Evolutionary conservation across 1,140 invertebrate species (phyloP), one percentile per base, ranked within the genome.

Genomic region (Drosophila ercepeae): DNA sequence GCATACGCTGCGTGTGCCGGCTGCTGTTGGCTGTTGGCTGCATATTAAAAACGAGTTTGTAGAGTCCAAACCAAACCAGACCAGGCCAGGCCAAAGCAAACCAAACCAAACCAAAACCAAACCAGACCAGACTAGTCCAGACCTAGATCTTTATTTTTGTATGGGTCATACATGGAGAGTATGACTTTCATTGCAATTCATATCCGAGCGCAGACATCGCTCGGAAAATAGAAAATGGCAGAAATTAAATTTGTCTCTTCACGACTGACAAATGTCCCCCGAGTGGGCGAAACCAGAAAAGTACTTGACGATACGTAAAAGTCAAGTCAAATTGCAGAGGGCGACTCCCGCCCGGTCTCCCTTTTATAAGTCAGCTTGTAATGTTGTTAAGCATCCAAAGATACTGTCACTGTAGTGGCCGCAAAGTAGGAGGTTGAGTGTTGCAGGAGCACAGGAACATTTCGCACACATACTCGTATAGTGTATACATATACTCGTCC

Each of bases 221-320:
- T 59, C 63, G 75, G 54, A 73, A 78, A 76, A 68, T 68, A 75
- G 59, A 73, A 78, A 76, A 68, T 73, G 50, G 79, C 69, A 78
- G 83, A 90, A 88, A 90, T 90, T 90, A 90, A 90, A 90, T 90
- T 90, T 88, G 89, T 89, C 89, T 90, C 83, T 84, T 86, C 39
- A 42, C 39, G 79, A 90, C 89, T 90, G 78, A 90, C 81, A 90
- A 90, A 90, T 90, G 89, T 90, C 89, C 79, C 89, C 79, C 79
- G 88, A 90, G 82, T 78, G 89, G 78, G 69, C 61, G 75, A 81
- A 88, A 89, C 75, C 81, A 90, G 79, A 90, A 90, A 84, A 83
- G 78, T 90, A 89, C 86, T 89, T 89, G 86, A 89, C 86, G 86
- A 89, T 89, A 89, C 84, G 76, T 86, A 89, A 89, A 89, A 89